A percentile compares a stretch with the other conserved stretches of the same genome.
These are phyloP conservation scores for Apamea anceps DNA, from an alignment of 2,888 invertebrate genomes.

Conservation along the genomic window DNA sequence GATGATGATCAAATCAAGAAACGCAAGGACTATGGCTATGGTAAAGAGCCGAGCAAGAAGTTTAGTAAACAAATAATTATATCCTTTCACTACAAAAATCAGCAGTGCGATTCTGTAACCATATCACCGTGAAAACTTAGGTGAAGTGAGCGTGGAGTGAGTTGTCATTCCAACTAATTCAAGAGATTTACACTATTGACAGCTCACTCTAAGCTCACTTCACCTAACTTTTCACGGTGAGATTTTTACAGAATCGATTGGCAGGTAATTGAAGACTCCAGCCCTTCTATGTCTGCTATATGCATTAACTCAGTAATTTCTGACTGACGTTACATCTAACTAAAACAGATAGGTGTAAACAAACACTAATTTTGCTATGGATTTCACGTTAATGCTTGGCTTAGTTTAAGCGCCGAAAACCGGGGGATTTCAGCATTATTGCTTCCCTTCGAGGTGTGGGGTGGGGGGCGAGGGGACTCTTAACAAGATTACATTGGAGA, in stretches of 20 bases:
- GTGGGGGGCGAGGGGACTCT: slow-evolving; percentile 79
- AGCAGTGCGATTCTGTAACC: too few relatives aligned
- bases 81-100: background rate
- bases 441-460: slow-evolving; percentile 74
- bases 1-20: background rate
- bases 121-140: too few relatives aligned
- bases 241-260: too few relatives aligned
- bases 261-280: background rate
- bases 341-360: slow-evolving; percentile 62
- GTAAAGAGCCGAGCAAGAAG: background rate
- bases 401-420: slow-evolving; percentile 87
- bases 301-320: background rate
- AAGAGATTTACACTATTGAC: too few relatives aligned
- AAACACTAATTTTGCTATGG: slow-evolving; percentile 80
- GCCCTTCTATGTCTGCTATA: background rate
- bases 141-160: too few relatives aligned
- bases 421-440: slow-evolving; percentile 88
- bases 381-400: slow-evolving; percentile 83
- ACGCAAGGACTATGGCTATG: background rate
- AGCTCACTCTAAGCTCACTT: too few relatives aligned
- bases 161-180: too few relatives aligned
- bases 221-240: too few relatives aligned
- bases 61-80: background rate
- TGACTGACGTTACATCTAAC: background rate
- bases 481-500: slow-evolving; percentile 90